Evolutionary conservation across 1,140 invertebrate genomes (phyloP).

Genomic region (Drosophila nigrodunni): DNA sequence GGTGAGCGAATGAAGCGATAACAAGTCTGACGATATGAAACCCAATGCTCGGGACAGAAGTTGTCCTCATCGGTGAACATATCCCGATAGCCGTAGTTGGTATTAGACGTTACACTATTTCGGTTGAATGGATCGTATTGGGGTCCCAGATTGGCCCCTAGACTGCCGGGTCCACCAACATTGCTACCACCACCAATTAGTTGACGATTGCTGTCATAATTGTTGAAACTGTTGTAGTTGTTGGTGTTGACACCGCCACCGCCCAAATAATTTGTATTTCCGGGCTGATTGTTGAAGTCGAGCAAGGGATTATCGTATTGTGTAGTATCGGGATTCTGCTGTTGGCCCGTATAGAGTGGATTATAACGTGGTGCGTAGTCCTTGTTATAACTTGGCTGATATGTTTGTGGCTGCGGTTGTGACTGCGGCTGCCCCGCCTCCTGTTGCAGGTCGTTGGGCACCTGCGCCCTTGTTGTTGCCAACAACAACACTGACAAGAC

Average conservation of each 20-base stretch:
- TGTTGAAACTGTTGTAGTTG: slow-evolving; percentile 54
- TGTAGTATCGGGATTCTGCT: slow-evolving; percentile 48
- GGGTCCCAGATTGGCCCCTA: slow-evolving; percentile 31
- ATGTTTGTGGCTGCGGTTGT: slow-evolving; percentile 57
- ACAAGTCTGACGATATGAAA: slow-evolving; percentile 90
- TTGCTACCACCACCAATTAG: slow-evolving; percentile 44
- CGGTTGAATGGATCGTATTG: slow-evolving; percentile 79
- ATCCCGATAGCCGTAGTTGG: slow-evolving; percentile 55
- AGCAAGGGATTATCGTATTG: slow-evolving; percentile 72
- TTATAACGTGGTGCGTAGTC: slow-evolving; percentile 78
- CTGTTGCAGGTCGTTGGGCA: slow-evolving; percentile 49
- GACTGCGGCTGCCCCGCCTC: slow-evolving; percentile 22
- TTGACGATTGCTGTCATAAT: slow-evolving; percentile 45
- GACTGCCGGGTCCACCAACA: slow-evolving; percentile 50
- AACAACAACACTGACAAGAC: slow-evolving; percentile 46
- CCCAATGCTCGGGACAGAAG: slow-evolving; percentile 93
- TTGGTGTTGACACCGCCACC: slow-evolving; percentile 34
- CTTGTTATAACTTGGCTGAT: slow-evolving; percentile 78
- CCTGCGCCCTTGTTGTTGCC: slow-evolving; percentile 49
- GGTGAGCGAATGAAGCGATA: slow-evolving; percentile 96
- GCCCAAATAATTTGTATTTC: slow-evolving; percentile 27
- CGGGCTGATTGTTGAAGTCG: slow-evolving; percentile 57
- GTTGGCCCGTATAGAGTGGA: slow-evolving; percentile 73
- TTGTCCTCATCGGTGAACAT: slow-evolving; percentile 75
- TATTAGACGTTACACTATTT: slow-evolving; percentile 43